Percentiles rank a stretch among this genome's conserved stretches.
These are phyloP conservation scores for Empidonax alnorum DNA, from an alignment of 2,113 vertebrate genomes.

Conservation along the genomic window DNA sequence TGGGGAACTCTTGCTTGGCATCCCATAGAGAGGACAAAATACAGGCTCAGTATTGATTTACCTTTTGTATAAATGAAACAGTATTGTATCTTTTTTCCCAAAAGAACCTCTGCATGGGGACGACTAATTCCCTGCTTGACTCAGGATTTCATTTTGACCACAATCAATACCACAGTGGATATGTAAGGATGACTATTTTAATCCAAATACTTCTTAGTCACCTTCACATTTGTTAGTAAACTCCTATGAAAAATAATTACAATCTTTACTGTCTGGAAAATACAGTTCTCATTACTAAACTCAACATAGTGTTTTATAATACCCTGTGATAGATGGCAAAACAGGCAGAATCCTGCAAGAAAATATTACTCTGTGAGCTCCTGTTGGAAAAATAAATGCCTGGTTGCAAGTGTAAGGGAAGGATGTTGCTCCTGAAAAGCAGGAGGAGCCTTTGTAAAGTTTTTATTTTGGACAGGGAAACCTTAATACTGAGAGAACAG, in stretches of 20 bases:
- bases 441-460: neutral
- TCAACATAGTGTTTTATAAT: neutral
- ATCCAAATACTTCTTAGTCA: neutral
- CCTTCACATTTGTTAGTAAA: neutral
- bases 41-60: neutral
- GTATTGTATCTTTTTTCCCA: accelerated
- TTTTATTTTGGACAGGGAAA: neutral
- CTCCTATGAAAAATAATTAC: neutral
- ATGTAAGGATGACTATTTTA: neutral
- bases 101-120: accelerated
- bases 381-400: neutral
- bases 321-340: neutral
- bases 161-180: neutral
- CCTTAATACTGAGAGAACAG: neutral
- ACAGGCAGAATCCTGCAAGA: neutral
- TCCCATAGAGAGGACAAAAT: neutral
- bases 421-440: neutral
- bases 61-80: neutral
- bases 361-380: neutral
- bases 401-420: neutral
- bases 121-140: accelerated
- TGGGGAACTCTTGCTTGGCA: neutral
- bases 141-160: neutral
- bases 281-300: neutral
- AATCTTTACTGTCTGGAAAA: neutral